Conservation (phyloP, 2,797 vertebrate genomes). For the Anabacerthia variegaticeps region DNA sequence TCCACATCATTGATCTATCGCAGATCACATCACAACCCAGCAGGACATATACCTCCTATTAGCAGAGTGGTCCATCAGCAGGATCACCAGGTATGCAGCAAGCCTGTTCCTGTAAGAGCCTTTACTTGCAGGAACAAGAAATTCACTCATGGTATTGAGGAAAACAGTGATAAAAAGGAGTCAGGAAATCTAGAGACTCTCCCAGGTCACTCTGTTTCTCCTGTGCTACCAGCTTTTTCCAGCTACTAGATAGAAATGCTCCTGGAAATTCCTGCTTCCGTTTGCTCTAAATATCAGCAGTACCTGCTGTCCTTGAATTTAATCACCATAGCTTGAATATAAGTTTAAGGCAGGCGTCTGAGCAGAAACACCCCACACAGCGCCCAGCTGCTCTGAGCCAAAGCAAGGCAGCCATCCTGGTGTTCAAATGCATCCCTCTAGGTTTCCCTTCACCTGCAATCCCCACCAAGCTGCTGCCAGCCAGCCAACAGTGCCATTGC, state of each 20-base stretch:
- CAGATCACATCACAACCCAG: background rate
- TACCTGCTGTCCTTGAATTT: background rate
- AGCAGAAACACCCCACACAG: background rate
- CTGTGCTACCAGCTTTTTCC: background rate
- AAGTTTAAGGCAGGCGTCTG: background rate
- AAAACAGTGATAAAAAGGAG: background rate
- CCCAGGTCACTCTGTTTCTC: background rate
- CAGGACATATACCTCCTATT: background rate
- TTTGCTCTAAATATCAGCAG: background rate
- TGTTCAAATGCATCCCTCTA: background rate
- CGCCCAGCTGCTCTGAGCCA: background rate
- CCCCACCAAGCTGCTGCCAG: background rate
- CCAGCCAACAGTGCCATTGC: background rate
- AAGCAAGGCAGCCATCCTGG: background rate
- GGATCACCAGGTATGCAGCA: background rate
- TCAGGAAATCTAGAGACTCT: background rate
- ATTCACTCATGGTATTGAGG: background rate
- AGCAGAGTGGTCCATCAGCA: accelerated
- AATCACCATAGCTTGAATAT: background rate
- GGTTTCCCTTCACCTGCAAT: background rate
- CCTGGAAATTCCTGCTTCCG: background rate
- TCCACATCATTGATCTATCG: background rate
- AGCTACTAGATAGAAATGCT: background rate
- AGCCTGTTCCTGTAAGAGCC: background rate
- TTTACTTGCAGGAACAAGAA: background rate